Conservation (phyloP, 2,888 invertebrate genomes). For the Schizaphis graminum region DNA sequence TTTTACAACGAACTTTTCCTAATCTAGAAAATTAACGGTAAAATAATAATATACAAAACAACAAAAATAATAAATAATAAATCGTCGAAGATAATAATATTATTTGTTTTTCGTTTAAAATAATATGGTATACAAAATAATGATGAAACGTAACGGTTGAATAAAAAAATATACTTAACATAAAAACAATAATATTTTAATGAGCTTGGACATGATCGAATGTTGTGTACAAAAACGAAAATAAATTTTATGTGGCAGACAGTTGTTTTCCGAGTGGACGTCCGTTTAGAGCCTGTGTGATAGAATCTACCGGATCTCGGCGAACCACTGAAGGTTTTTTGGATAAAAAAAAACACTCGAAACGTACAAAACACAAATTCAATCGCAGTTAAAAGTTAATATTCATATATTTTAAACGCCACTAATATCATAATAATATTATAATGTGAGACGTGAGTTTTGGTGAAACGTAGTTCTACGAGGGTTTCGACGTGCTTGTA, state of each 20-base stretch:
- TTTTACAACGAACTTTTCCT: not conserved
- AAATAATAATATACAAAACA: conserved; percentile 8
- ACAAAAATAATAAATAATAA: conserved; percentile 28
- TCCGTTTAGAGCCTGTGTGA: not conserved
- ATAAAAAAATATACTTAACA: conserved; percentile 22
- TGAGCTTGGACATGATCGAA: not conserved
- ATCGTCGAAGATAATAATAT: not conserved
- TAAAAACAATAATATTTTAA: conserved; percentile 36
- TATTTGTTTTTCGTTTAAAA: conserved; percentile 30
- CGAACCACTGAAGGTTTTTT: not conserved
- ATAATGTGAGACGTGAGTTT: not conserved
- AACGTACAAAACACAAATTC: not conserved
- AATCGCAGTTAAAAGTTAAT: not conserved
- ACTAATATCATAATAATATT: not conserved
- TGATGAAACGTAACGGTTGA: conserved; percentile 31
- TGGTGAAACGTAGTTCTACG: not conserved
- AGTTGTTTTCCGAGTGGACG: not conserved
- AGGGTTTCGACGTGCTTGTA: not conserved
- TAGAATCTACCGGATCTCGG: not conserved
- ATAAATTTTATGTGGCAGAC: not conserved
- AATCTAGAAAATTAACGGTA: conserved; percentile 12
- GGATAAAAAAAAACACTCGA: no score
- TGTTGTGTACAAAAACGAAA: not conserved
- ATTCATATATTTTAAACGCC: not conserved
- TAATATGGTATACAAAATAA: not conserved